Evolutionary conservation across 1,140 invertebrate genomes (phyloP), one percentile per base, ranked within the genome.

Genomic region (Psix sp.): DNA sequence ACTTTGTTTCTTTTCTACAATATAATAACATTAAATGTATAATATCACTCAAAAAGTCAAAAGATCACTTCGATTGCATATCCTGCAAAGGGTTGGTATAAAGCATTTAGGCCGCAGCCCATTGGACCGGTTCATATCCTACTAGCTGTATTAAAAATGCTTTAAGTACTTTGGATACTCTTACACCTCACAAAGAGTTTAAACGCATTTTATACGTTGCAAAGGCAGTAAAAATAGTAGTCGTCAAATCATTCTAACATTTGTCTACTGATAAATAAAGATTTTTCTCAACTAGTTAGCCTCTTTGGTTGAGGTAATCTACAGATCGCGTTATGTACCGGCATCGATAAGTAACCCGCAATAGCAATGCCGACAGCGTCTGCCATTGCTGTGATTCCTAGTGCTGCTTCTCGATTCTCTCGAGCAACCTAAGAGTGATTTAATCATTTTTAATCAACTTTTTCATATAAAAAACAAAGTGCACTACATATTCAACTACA

Each of bases 361-460:
- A 94, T 42, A 0, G 92, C 90, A 17, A 95, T 94, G 6, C 94
- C 94, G 29, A 94, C 82, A 0, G 92, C 89, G 80, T 95, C 94
- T 2, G 92, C 90, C 77, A 95, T 88, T 10, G 91, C 90, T 1
- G 92, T 91, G 20, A 94, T 91, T 20, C 91, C 91, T 87, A 95
- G 86, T n/a, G 91, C 89, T 75, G 90, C 89, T 74, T 92, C 89
- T 16, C 89, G 87, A 14, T 91, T 83, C 11, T 89, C 89, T 35
- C 85, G 83, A 1, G 88, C 82, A 39, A 91, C 86, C 90, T 91
- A 49, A 7, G 81, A 59, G 5, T 11, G 5, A 13, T 13, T 24
- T n/a, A 35, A 13, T 13, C n/a, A n/a, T n/a, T n/a, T n/a, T n/a
- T 33, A 13, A 35, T 35, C 5, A 1, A 1, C 10, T 11, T 35